Conservation (phyloP, 1,140 invertebrate species). For the Aphelenchoides fujianensis region DNA sequence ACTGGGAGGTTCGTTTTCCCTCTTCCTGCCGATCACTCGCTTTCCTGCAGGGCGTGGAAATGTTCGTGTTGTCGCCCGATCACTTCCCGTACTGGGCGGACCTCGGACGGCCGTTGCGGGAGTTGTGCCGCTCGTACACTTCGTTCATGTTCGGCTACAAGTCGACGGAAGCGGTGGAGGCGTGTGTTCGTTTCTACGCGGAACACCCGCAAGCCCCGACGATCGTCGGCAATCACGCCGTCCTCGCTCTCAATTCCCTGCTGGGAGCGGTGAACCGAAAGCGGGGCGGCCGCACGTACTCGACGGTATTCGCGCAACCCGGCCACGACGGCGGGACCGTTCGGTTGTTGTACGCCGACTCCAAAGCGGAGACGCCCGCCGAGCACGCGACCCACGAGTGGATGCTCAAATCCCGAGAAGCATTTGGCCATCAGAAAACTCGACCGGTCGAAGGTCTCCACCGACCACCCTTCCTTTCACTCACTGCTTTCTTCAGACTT, state of each 20-base stretch:
- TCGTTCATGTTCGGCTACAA: conserved; percentile 7
- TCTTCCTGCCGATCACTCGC: background rate
- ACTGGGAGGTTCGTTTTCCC: conserved; percentile 1
- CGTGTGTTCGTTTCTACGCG: background rate
- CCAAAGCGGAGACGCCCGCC: background rate
- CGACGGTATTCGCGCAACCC: background rate
- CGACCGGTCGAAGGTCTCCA: background rate
- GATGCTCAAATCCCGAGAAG: background rate
- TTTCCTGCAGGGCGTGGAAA: background rate
- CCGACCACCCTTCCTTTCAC: too few species aligned
- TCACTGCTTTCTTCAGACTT: conserved; percentile 6
- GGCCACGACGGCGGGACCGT: background rate
- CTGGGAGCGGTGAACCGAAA: background rate
- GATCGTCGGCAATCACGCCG: background rate
- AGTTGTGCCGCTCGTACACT: background rate
- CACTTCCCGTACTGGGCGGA: background rate
- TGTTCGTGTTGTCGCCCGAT: background rate
- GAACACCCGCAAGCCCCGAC: background rate
- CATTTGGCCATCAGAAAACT: background rate
- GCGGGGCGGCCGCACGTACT: background rate
- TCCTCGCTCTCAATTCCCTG: background rate
- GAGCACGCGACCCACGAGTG: background rate
- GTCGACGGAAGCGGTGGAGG: background rate
- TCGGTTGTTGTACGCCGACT: background rate
- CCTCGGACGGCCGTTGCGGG: background rate